Percentiles rank a stretch among this genome's conserved stretches.
phyloP scores from a whole-genome alignment of 2,113 vertebrate genomes.

The Pedionomus torquatus region DNA sequence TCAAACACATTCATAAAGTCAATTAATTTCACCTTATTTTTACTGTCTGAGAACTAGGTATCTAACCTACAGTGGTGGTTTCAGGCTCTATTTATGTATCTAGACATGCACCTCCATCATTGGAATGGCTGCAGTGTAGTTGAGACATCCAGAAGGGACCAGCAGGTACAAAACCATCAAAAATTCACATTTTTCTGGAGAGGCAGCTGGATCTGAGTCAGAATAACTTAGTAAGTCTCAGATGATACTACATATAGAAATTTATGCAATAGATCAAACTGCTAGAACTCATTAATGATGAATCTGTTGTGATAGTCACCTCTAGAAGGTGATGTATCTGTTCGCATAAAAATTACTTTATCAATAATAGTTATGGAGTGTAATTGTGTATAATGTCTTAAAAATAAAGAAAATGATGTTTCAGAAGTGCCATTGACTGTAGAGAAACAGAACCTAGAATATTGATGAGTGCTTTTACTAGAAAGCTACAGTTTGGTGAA shows the following conservation, averaged over 20 bases:
- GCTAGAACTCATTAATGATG: background rate
- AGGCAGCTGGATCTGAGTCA: background rate
- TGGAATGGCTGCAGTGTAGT: rapidly evolving
- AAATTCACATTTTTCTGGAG: background rate
- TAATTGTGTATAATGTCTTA: background rate
- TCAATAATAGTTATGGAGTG: background rate
- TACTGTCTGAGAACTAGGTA: background rate
- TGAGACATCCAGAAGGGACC: background rate
- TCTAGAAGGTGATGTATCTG: background rate
- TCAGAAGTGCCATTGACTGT: background rate
- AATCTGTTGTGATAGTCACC: background rate
- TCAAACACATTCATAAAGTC: background rate
- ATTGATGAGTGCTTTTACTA: background rate
- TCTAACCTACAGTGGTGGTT: background rate
- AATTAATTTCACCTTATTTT: background rate
- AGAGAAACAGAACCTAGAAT: background rate
- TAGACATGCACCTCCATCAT: background rate
- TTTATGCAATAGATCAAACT: background rate
- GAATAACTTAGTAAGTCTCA: background rate
- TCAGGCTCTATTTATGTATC: background rate
- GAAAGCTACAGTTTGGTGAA: background rate
- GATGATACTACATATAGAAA: background rate
- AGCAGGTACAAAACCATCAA: background rate
- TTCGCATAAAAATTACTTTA: background rate
- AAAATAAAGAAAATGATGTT: background rate